Conservation (phyloP, 1,140 invertebrate genomes). For the Parapsyche elsis region DNA sequence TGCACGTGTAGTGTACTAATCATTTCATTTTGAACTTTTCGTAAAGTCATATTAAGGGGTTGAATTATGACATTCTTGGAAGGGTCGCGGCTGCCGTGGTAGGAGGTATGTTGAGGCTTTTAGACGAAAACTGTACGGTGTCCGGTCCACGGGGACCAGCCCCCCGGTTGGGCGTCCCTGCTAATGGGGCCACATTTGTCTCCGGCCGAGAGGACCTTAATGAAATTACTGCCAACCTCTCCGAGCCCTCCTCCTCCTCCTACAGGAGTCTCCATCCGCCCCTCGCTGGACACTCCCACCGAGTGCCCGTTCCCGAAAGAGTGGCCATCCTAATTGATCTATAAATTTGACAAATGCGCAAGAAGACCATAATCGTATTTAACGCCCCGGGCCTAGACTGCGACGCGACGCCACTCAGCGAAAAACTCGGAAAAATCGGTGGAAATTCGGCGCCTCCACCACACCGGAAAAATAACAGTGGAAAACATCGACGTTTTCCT, state of each 20-base stretch:
- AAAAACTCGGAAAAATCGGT: background rate
- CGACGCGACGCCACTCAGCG: background rate
- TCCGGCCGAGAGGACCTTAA: slow-evolving; percentile 51
- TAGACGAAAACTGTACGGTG: slow-evolving; percentile 31
- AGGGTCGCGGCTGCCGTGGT: slow-evolving; percentile 9
- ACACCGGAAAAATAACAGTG: background rate
- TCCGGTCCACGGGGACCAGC: slow-evolving; percentile 41
- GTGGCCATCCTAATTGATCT: slow-evolving; percentile 49
- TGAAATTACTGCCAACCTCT: slow-evolving; percentile 55
- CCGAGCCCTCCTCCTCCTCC: slow-evolving; percentile 5
- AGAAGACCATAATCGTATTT: slow-evolving; percentile 18
- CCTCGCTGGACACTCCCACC: background rate
- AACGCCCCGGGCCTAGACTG: background rate
- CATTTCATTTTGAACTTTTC: slow-evolving; percentile 25
- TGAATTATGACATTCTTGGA: slow-evolving; percentile 45
- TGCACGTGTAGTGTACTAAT: background rate
- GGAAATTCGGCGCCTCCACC: background rate
- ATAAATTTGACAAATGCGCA: slow-evolving; percentile 44
- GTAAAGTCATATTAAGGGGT: slow-evolving; percentile 42
- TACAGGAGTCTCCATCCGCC: background rate
- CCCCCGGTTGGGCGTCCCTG: slow-evolving; percentile 44
- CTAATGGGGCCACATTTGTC: slow-evolving; percentile 56
- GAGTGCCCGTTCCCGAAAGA: slow-evolving; percentile 12
- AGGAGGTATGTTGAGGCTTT: slow-evolving; percentile 26
- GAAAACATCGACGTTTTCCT: background rate